Evolutionary conservation across 2,113 vertebrate species (phyloP).

Genomic region (Ondatra zibethicus): DNA sequence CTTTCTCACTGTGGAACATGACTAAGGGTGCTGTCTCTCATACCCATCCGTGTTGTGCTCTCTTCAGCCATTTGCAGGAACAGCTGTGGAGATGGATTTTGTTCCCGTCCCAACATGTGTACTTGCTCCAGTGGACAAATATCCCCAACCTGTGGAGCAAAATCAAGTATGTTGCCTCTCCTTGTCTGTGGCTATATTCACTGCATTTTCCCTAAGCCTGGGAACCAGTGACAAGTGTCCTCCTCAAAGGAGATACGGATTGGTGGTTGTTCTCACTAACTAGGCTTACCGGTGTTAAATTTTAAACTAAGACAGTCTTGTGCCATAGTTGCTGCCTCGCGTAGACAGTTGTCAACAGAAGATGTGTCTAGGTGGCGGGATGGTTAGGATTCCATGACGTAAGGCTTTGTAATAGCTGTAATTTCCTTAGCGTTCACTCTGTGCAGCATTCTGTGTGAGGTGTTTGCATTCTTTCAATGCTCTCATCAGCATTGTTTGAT

Average conservation of each 20-base stretch:
- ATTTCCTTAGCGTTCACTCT: neutral
- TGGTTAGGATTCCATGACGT: neutral
- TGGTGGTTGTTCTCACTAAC: neutral
- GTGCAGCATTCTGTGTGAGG: neutral
- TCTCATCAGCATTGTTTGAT: neutral
- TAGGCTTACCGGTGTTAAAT: neutral
- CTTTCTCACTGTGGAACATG: neutral
- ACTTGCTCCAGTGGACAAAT: constrained; percentile 92
- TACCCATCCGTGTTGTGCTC: constrained; percentile 51
- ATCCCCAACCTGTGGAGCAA: constrained; percentile 87
- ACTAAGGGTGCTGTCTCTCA: neutral
- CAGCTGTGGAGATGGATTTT: constrained; percentile 93
- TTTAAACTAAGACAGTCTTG: constrained; percentile 11
- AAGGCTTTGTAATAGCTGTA: neutral
- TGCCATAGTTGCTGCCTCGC: neutral
- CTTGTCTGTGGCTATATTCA: neutral
- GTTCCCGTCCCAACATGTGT: constrained; percentile 94
- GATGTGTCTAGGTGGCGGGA: neutral
- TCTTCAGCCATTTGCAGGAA: constrained; percentile 91
- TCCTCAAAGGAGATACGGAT: neutral
- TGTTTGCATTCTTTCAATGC: neutral
- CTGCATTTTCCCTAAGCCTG: neutral
- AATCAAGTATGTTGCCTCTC: constrained; percentile 82
- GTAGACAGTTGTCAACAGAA: neutral
- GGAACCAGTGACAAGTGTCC: neutral